Percentiles rank a stretch among this genome's conserved stretches.
Conservation (phyloP, 2,113 vertebrate species). For the Oreochromis niloticus region DNA sequence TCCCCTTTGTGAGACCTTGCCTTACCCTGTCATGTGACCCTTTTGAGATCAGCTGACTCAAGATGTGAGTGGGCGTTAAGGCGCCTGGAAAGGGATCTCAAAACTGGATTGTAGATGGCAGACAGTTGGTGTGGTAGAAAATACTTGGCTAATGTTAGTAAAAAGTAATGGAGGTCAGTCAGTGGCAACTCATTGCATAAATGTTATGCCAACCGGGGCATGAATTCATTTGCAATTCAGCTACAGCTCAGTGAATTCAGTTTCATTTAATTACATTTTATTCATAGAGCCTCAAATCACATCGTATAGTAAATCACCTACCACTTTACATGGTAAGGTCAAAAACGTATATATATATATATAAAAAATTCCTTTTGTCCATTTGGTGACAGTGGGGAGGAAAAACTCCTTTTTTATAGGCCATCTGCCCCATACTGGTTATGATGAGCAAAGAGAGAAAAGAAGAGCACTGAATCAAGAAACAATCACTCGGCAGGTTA, state of each 20-base stretch:
- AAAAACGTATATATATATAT: not conserved
- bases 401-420: not conserved
- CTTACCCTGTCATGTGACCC: not conserved
- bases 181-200: not conserved
- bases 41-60: not conserved
- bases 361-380: not conserved
- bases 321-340: not conserved
- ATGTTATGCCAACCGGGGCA: not conserved
- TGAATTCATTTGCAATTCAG: not conserved
- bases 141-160: not conserved
- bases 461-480: not conserved
- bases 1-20: rapidly evolving
- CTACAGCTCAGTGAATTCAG: not conserved
- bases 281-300: not conserved
- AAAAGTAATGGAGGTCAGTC: not conserved
- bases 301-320: rapidly evolving
- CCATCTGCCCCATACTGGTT: not conserved
- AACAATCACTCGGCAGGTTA: not conserved
- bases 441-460: not conserved
- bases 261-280: not conserved
- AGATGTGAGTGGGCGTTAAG: not conserved
- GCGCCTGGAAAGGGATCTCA: not conserved
- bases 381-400: not conserved
- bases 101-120: not conserved
- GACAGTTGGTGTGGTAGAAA: not conserved